Evolutionary conservation across 1,140 invertebrate species (phyloP).

Genomic region (Nasonia giraulti): DNA sequence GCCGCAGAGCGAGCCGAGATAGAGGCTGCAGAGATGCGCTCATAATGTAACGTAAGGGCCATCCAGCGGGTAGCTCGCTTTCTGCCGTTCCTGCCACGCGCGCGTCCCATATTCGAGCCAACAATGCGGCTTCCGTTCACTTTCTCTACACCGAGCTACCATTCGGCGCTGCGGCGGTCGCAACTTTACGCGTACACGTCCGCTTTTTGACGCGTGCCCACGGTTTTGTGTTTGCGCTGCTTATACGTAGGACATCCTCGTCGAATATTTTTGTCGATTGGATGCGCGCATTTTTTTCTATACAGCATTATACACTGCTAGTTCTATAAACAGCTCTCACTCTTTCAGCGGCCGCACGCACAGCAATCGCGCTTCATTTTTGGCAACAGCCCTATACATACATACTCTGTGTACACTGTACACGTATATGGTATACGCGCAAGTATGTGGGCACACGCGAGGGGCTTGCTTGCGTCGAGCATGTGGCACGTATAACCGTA

Average conservation of each 20-base stretch:
- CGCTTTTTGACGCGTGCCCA: not conserved
- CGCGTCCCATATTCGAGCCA: conserved; percentile 40
- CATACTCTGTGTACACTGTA: not conserved
- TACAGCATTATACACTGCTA: too few relatives aligned
- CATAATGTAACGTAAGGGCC: conserved; percentile 38
- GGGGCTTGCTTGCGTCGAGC: too few relatives aligned
- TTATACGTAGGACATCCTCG: too few relatives aligned
- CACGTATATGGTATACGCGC: not conserved
- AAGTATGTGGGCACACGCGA: not conserved
- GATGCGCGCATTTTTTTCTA: too few relatives aligned
- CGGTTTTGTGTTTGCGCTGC: too few relatives aligned
- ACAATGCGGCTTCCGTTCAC: conserved; percentile 32
- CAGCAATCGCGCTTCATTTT: conserved; percentile 3
- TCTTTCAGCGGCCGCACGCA: not conserved
- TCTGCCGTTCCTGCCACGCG: not conserved
- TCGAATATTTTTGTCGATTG: too few relatives aligned
- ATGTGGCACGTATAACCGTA: not conserved
- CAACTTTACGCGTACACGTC: not conserved
- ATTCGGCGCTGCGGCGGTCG: not conserved
- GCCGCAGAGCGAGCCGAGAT: not conserved
- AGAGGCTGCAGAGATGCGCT: not conserved
- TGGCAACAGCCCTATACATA: not conserved
- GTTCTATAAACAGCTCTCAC: not conserved
- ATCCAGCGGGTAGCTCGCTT: conserved; percentile 35
- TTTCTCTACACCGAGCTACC: not conserved